Percentiles rank a stretch among this genome's conserved stretches.
Conservation (phyloP, 1,140 invertebrate genomes). For the Oreohelix idahoensis region DNA sequence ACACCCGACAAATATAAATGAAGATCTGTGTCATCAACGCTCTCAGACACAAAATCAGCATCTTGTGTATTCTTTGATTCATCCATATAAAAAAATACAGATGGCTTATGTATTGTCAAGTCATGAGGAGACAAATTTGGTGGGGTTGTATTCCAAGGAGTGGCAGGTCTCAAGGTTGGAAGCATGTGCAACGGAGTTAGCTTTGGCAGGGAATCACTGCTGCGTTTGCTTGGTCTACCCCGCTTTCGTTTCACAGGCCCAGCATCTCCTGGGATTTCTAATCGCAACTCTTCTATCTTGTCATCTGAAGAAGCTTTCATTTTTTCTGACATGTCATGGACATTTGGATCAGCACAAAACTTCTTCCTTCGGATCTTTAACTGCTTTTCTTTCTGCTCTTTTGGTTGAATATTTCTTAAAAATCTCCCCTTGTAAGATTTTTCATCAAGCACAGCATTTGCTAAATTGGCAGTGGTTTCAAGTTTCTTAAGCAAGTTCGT, state of each 20-base stretch:
- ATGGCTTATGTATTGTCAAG: neutral
- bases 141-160: constrained; percentile 1
- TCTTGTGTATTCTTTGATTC: neutral
- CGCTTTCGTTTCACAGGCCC: neutral
- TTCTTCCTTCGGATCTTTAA: neutral
- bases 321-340: neutral
- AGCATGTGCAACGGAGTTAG: neutral
- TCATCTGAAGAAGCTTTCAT: neutral
- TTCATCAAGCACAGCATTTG: neutral
- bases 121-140: constrained; percentile 22
- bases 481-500: constrained; percentile 27
- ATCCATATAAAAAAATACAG: neutral
- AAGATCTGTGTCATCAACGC: constrained; percentile 33
- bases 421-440: neutral
- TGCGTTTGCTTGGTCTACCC: constrained; percentile 14
- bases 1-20: constrained; percentile 33
- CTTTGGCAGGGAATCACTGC: constrained; percentile 2
- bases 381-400: neutral
- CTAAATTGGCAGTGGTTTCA: constrained; percentile 30
- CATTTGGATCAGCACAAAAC: neutral
- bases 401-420: neutral
- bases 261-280: constrained; percentile 15
- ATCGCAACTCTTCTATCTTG: neutral
- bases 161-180: neutral
- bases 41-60: constrained; percentile 3